Evolutionary conservation across 2,888 invertebrate species (phyloP), one percentile per base, ranked within the genome.

Genomic region (Agrochola lota): DNA sequence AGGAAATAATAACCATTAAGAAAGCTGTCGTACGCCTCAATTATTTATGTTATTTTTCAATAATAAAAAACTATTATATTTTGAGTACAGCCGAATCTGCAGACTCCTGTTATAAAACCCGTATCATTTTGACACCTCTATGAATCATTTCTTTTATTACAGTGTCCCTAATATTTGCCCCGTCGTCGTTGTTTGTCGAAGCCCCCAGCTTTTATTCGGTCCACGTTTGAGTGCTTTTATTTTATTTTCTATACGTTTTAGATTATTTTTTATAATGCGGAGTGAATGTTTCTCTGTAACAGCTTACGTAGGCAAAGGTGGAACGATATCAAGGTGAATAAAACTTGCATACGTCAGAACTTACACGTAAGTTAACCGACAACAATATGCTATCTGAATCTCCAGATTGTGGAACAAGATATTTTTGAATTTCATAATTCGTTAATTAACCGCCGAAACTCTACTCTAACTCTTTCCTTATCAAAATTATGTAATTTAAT

Each of bases 61-160:
- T 57, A 52, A 77, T 35, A 49, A 8, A 46, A 68, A 74, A 81
- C 67, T 55, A 55, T 59, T 55, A 26, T 35, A 78, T 40, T 70
- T 46, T 20, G 40, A 68, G n/a, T 23, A 30, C 30, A 68, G 23
- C 30, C 57, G 66, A 46, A 55, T 57, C 66, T 81, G 66, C 64
- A 52, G 43, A 66, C 69, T 72, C 71, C 71, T 71, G 81, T 80
- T 86, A 89, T 87, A 91, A 88, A 85, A 84, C 85, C 90, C 88
- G 88, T 90, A 91, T 92, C 90, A 91, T 90, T 92, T 89, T 92
- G 94, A 94, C 94, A 93, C 89, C 84, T 89, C 89, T 84, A 95
- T 96, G 96, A 94, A 96, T 96, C 95, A 95, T 95, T 90, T 91
- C 92, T 94, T 95, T 95, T 94, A 95, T 95, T 89, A 88, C 88